phyloP scores from a whole-genome alignment of 2,797 vertebrate species.

The Melopsittacus undulatus region DNA sequence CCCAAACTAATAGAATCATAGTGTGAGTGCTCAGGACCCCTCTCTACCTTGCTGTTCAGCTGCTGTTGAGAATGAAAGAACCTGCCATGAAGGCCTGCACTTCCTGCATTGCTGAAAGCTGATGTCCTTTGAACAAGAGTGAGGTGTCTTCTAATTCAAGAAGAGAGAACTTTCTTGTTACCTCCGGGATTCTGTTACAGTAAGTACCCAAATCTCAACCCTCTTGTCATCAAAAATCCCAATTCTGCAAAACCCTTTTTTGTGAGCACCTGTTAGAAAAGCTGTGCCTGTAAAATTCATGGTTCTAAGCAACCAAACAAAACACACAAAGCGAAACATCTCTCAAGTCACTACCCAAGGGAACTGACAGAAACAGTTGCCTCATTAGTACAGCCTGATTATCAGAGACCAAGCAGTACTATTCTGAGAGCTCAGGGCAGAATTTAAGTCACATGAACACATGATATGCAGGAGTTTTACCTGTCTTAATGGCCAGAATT shows the following conservation, averaged over 20 bases:
- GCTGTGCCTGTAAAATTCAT: background rate
- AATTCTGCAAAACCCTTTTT: background rate
- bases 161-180: background rate
- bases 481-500: background rate
- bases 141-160: background rate
- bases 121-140: background rate
- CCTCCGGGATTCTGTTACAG: background rate
- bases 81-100: background rate
- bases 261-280: background rate
- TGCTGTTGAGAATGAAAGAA: background rate
- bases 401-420: background rate
- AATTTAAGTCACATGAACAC: background rate
- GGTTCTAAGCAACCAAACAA: slow-evolving; percentile 36
- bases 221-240: background rate
- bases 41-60: background rate
- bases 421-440: background rate
- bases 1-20: background rate
- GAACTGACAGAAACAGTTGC: background rate
- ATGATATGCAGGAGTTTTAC: background rate
- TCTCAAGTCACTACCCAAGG: background rate
- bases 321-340: background rate
- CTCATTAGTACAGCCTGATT: background rate
- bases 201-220: background rate
- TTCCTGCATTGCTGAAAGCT: background rate
- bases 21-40: background rate